Evolutionary conservation across 2,888 invertebrate genomes (phyloP).

Genomic region (Scaptomyza flava): DNA sequence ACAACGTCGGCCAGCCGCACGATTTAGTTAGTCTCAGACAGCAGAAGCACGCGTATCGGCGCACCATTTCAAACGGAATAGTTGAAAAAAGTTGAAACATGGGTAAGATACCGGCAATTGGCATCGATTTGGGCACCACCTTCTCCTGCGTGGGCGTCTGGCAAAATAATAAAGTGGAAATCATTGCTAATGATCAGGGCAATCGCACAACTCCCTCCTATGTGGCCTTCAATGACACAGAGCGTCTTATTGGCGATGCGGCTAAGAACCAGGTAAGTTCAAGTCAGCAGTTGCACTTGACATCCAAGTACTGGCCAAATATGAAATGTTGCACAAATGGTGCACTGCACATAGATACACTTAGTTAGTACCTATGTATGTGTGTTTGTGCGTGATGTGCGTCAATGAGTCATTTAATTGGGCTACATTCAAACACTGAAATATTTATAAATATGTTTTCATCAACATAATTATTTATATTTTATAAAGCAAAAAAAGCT

Average conservation of each 20-base stretch:
- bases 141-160: slow-evolving; percentile 95
- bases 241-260: slow-evolving; percentile 93
- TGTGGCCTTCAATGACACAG: slow-evolving; percentile 94
- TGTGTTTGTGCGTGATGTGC: not conserved
- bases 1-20: slow-evolving; percentile 13
- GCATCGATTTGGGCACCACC: slow-evolving; percentile 94
- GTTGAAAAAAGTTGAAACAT: slow-evolving; percentile 51
- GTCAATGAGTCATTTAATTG: not conserved
- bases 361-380: not conserved
- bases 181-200: slow-evolving; percentile 95
- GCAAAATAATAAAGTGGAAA: slow-evolving; percentile 92
- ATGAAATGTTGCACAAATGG: not conserved
- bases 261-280: slow-evolving; percentile 91
- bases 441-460: slow-evolving; percentile 9
- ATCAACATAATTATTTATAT: not conserved
- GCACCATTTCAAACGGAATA: slow-evolving; percentile 4
- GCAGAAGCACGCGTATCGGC: slow-evolving; percentile 14
- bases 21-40: slow-evolving; percentile 44
- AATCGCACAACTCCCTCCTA: slow-evolving; percentile 95
- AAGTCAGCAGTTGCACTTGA: slow-evolving; percentile 9
- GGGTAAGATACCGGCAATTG: slow-evolving; percentile 87
- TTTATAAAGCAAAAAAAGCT: no score
- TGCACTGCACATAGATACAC: not conserved
- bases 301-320: slow-evolving; percentile 39
- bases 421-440: not conserved